These are phyloP conservation scores for Saturnia japonica DNA, from an alignment of 2,888 invertebrate species.

Conservation along the genomic window DNA sequence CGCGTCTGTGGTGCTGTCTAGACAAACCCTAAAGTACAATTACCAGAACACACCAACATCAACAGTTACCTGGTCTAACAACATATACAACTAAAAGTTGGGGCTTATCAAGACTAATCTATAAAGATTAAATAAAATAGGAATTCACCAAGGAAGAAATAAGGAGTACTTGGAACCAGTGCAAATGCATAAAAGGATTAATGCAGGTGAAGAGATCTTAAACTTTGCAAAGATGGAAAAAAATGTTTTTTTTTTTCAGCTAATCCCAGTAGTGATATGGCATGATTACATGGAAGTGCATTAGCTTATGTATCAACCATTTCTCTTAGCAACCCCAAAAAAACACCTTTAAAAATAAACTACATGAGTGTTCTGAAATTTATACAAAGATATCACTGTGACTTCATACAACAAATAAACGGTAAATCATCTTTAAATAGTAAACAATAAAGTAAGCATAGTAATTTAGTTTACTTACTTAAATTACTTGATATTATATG, in stretches of 20 bases:
- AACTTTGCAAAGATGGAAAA: background rate
- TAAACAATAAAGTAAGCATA: too few relatives aligned
- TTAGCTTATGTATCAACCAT: background rate
- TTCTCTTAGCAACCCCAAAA: background rate
- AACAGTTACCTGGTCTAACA: background rate
- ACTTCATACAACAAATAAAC: background rate
- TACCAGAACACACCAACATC: background rate
- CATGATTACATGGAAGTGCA: background rate
- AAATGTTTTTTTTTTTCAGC: background rate
- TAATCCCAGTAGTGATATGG: background rate
- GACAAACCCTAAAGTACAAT: background rate
- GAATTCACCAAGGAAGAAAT: too few relatives aligned
- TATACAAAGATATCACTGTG: background rate
- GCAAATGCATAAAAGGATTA: background rate
- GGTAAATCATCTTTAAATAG: background rate
- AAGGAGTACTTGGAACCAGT: background rate
- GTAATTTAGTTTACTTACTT: background rate
- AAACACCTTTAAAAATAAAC: too few relatives aligned
- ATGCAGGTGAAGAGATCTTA: background rate
- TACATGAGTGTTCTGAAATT: background rate
- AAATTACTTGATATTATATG: background rate
- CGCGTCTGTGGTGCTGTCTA: too few relatives aligned
- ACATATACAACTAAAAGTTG: too few relatives aligned
- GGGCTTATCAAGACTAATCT: too few relatives aligned
- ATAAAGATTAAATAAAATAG: too few relatives aligned